phyloP scores from a whole-genome alignment of 2,797 vertebrate genomes.

The Alosa sapidissima region DNA sequence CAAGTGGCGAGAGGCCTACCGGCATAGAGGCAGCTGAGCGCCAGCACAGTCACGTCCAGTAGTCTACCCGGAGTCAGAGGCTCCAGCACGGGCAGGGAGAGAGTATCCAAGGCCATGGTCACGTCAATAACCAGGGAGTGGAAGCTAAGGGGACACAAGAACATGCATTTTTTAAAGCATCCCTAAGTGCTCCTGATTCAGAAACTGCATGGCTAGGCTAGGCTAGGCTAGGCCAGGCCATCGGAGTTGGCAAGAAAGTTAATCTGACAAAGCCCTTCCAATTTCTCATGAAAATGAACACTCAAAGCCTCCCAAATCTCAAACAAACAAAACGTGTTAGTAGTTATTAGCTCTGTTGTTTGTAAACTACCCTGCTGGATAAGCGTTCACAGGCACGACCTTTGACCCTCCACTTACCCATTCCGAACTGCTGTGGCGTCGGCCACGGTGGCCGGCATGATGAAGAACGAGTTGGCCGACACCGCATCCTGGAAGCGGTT shows the following conservation, averaged over 20 bases:
- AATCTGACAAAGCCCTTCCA: neutral
- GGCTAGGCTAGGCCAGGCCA: neutral
- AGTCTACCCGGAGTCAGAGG: conserved; percentile 91
- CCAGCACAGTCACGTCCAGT: conserved; percentile 94
- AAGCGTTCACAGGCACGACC: neutral
- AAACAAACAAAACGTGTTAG: neutral
- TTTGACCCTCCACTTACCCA: conserved; percentile 73
- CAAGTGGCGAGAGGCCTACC: conserved; percentile 69
- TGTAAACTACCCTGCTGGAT: neutral
- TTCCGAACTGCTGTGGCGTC: conserved; percentile 98
- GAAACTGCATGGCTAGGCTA: neutral
- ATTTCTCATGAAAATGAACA: neutral
- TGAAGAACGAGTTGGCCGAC: conserved; percentile 96
- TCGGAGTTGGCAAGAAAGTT: neutral
- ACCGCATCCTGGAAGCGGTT: conserved; percentile 98
- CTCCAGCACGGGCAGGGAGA: conserved; percentile 94
- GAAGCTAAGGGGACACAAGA: conserved; percentile 73
- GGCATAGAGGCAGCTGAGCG: conserved; percentile 97
- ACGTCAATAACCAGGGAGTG: conserved; percentile 98
- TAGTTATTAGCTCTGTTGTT: neutral
- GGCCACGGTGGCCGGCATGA: conserved; percentile 98
- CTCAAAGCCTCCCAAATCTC: neutral
- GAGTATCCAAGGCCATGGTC: conserved; percentile 97
- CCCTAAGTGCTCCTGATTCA: neutral
- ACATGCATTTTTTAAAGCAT: neutral